phyloP scores from a whole-genome alignment of 2,888 invertebrate species.

The Mimumesa dahlbomi region DNA sequence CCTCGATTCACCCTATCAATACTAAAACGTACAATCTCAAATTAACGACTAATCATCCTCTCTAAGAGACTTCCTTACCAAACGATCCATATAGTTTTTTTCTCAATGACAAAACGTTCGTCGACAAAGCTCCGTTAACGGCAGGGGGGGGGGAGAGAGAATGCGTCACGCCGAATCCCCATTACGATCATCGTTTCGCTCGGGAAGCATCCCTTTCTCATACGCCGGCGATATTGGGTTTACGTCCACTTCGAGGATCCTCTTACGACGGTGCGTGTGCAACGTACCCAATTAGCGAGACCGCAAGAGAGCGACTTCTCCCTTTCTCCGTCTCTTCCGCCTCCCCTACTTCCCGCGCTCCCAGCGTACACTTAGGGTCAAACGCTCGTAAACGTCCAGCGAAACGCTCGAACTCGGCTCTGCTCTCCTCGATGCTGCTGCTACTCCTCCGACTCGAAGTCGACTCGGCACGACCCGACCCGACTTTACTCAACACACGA shows the following conservation, averaged over 20 bases:
- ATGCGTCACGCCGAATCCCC: slow-evolving; percentile 29
- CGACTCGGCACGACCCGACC: slow-evolving; percentile 18
- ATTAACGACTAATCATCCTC: no score
- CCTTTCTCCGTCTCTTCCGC: slow-evolving; percentile 53
- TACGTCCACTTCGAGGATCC: slow-evolving; percentile 53
- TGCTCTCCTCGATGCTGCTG: slow-evolving; percentile 23
- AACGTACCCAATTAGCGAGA: slow-evolving; percentile 64
- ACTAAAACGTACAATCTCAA: no score
- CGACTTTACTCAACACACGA: no score
- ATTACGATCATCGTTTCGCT: slow-evolving; percentile 27
- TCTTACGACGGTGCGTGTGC: slow-evolving; percentile 58
- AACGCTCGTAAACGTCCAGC: slow-evolving; percentile 69
- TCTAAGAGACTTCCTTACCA: neutral
- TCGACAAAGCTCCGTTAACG: slow-evolving; percentile 17
- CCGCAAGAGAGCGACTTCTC: slow-evolving; percentile 60
- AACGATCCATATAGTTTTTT: neutral
- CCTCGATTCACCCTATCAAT: no score
- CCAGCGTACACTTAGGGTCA: slow-evolving; percentile 66
- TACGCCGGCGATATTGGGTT: slow-evolving; percentile 51
- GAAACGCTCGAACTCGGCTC: slow-evolving; percentile 52
- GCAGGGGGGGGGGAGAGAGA: no score
- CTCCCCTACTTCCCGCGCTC: slow-evolving; percentile 52
- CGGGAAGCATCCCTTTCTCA: slow-evolving; percentile 49
- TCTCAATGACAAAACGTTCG: no score
- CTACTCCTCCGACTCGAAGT: slow-evolving; percentile 33